Conservation (phyloP, 2,888 invertebrate genomes). For the Rotaria magnacalcarata region DNA sequence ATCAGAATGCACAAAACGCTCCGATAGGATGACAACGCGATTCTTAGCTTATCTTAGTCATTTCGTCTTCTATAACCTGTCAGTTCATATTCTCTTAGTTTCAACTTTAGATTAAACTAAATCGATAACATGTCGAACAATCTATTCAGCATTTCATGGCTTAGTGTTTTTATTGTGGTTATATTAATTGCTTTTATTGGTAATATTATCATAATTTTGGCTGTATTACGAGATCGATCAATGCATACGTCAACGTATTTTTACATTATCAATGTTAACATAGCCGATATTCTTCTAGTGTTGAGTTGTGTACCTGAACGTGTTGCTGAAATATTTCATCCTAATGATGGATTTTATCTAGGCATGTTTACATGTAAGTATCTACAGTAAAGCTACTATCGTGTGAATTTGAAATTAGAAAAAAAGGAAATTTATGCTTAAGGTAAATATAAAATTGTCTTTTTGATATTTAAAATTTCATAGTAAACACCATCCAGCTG, state of each 20-base stretch:
- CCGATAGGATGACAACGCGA: not conserved
- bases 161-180: not conserved
- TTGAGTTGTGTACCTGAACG: constrained; percentile 17
- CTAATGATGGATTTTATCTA: not conserved
- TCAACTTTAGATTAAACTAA: not conserved
- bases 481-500: too few relatives aligned
- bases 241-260: constrained; percentile 33
- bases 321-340: not conserved
- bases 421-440: too few relatives aligned
- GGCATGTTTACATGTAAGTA: constrained; percentile 15
- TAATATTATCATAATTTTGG: constrained; percentile 3
- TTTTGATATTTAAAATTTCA: too few relatives aligned
- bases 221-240: not conserved
- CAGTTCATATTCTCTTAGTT: too few relatives aligned
- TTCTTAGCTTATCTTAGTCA: not conserved
- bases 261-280: not conserved
- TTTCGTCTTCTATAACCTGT: too few relatives aligned
- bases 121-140: not conserved
- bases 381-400: too few relatives aligned
- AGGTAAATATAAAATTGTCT: too few relatives aligned
- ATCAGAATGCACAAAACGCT: not conserved
- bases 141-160: not conserved
- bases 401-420: too few relatives aligned
- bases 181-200: constrained; percentile 20
- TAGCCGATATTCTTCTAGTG: not conserved